Evolutionary conservation across 2,113 vertebrate species (phyloP), one percentile per base, ranked within the genome.

Genomic region (Semnornis frantzii): DNA sequence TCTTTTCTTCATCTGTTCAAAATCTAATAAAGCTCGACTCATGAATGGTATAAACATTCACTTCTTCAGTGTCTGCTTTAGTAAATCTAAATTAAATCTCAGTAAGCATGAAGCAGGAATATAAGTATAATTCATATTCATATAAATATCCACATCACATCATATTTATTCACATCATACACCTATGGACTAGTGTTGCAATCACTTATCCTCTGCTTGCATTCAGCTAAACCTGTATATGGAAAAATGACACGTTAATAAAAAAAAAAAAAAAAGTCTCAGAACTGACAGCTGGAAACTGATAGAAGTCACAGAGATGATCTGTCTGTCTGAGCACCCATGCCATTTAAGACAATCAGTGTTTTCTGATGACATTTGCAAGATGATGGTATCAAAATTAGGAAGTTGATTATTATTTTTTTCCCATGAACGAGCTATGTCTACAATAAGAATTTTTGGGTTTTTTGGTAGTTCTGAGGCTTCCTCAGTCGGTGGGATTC

Each of bases 71-170:
- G 18, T 8, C 31, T 14, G 16, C n/a, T 75, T 84, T 50, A 71
- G 48, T 33, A 94, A 94, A 94, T 81, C 85, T 93, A 92, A 92
- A 89, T 92, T 64, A 94, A 95, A 93, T 96, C 81, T 90, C 73
- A 59, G 60, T 42, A 84, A 66, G 28, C 25, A n/a, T 63, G 31
- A 52, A 77, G 33, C 37, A 75, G 39, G 63, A 86, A 85, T 69
- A 68, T 44, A 89, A 86, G 37, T 86, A 57, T 34, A 16, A 69
- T n/a, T 91, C 20, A 82, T 72, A n/a, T 19, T 78, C 86, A 66
- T 72, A 72, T 82, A 54, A 39, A 39, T 57, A 57, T 55, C 30
- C 72, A 73, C 82, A 82, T 52, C 50, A 52, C 50, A 52, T 52
- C 50, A 75, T 44, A 90, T 69, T 54, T 27, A 70, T 54, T 82